phyloP scores from a whole-genome alignment of 2,888 invertebrate genomes.

The Steromphala cineraria region DNA sequence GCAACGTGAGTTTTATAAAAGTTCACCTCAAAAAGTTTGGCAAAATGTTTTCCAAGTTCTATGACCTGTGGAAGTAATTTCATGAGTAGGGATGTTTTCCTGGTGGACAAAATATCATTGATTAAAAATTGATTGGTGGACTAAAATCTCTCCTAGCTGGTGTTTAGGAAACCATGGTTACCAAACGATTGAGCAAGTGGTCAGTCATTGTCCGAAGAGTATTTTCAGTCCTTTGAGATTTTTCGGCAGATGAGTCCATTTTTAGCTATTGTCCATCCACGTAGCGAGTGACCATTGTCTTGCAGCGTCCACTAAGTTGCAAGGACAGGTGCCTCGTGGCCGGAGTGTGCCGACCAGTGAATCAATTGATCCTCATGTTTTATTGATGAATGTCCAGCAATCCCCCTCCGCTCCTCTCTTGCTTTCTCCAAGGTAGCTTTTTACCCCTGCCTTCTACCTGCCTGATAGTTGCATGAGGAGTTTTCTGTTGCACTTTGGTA shows the following conservation, averaged over 20 bases:
- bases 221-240: slow-evolving; percentile 17
- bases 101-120: slow-evolving; percentile 20
- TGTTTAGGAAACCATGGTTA: slow-evolving; percentile 19
- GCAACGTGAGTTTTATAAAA: no score
- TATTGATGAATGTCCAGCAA: neutral
- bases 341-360: slow-evolving; percentile 9
- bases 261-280: slow-evolving; percentile 20
- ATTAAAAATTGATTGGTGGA: slow-evolving; percentile 25
- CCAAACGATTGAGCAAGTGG: slow-evolving; percentile 21
- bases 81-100: slow-evolving; percentile 22
- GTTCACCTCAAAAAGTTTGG: no score
- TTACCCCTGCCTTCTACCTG: neutral
- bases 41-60: neutral
- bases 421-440: slow-evolving; percentile 14
- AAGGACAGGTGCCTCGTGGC: slow-evolving; percentile 14
- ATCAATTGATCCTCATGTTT: slow-evolving; percentile 11
- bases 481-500: slow-evolving; percentile 17
- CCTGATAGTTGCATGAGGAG: neutral
- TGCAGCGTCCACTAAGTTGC: slow-evolving; percentile 14
- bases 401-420: neutral
- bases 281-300: slow-evolving; percentile 21
- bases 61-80: neutral
- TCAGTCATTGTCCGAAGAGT: slow-evolving; percentile 25
- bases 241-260: slow-evolving; percentile 26
- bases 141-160: slow-evolving; percentile 17